Conservation (phyloP, 2,888 invertebrate species). For the Hirtodrosophila alboralis region DNA sequence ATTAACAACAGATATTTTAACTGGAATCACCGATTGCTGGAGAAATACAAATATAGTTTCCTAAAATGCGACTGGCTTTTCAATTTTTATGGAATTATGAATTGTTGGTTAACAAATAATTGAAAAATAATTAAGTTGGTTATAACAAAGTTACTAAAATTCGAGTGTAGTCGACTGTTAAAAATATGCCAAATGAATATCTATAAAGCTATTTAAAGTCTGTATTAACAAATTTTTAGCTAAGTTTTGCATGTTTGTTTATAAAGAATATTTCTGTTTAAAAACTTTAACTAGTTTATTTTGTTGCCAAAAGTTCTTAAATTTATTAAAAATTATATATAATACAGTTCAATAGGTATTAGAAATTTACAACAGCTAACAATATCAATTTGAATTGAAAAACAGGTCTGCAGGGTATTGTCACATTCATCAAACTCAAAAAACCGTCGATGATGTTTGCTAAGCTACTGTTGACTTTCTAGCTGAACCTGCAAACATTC, state of each 20-base stretch:
- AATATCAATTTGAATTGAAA: too few species aligned
- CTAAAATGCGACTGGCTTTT: background rate
- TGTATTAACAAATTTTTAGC: background rate
- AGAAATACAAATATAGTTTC: too few species aligned
- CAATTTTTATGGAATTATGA: slow-evolving; percentile 14
- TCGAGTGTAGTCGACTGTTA: background rate
- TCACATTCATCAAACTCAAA: background rate
- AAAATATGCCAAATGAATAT: too few species aligned
- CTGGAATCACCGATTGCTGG: background rate
- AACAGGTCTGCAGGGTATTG: too few species aligned
- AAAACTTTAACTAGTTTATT: too few species aligned
- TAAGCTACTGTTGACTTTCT: background rate
- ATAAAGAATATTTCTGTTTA: too few species aligned
- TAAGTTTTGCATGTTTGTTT: too few species aligned
- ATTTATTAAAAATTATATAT: too few species aligned
- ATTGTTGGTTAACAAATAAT: slow-evolving; percentile 13
- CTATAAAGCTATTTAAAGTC: background rate
- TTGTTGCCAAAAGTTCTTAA: too few species aligned
- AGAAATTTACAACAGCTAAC: too few species aligned
- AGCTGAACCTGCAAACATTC: slow-evolving; percentile 1
- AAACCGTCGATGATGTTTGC: background rate
- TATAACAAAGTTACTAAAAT: background rate
- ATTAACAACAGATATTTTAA: background rate
- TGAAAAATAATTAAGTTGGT: background rate
- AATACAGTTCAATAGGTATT: too few species aligned